phyloP scores from a whole-genome alignment of 2,797 vertebrate genomes.

The Notamacropus eugenii region DNA sequence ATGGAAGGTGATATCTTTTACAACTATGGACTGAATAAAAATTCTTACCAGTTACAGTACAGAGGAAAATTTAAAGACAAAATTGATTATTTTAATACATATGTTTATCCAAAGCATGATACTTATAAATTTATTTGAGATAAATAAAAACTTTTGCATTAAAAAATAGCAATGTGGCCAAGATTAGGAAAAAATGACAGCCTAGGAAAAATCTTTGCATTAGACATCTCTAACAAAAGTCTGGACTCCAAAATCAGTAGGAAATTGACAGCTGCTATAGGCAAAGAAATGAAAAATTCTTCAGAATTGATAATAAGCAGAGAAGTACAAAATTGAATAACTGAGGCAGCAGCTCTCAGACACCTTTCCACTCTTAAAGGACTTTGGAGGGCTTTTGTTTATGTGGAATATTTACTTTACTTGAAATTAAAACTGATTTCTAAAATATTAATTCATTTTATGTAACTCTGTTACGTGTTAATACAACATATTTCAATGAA shows the following conservation, averaged over 20 bases:
- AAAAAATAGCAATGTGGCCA: neutral
- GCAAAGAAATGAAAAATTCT: neutral
- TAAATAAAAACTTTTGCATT: neutral
- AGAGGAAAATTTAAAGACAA: neutral
- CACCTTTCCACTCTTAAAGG: neutral
- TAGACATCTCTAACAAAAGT: neutral
- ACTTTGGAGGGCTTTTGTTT: neutral
- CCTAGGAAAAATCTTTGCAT: neutral
- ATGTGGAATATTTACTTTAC: neutral
- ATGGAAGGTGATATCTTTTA: neutral
- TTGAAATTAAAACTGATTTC: neutral
- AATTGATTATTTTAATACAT: neutral
- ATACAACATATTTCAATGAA: neutral
- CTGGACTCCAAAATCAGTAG: neutral
- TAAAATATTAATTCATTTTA: neutral
- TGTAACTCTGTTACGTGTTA: neutral
- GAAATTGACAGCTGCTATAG: neutral
- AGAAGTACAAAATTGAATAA: neutral
- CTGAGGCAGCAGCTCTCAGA: neutral
- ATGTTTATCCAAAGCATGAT: neutral
- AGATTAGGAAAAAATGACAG: neutral
- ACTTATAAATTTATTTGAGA: neutral
- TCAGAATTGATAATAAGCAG: neutral
- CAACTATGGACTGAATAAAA: neutral
- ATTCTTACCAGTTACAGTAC: neutral